Percentiles rank a stretch among this genome's conserved stretches.
These are phyloP conservation scores for Diachrysia chrysitis DNA, from an alignment of 2,888 invertebrate species.

Conservation along the genomic window DNA sequence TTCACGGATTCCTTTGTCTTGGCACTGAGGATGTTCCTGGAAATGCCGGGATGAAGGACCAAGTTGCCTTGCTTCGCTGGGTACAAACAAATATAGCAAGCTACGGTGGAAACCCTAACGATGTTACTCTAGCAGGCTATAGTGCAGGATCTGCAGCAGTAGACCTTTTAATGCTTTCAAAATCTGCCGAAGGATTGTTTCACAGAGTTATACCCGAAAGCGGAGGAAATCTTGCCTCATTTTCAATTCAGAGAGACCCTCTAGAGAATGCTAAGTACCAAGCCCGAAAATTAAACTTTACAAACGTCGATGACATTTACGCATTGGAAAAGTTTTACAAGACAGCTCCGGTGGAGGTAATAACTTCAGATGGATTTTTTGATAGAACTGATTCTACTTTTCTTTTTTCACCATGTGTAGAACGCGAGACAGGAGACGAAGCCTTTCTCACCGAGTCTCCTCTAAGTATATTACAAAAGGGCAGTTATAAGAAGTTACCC, in stretches of 20 bases:
- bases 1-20: slow-evolving; percentile 64
- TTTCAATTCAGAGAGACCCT: slow-evolving; percentile 65
- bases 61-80: slow-evolving; percentile 67
- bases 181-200: slow-evolving; percentile 62
- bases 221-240: slow-evolving; percentile 57
- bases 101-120: slow-evolving; percentile 71
- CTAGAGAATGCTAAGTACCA: slow-evolving; percentile 63
- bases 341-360: slow-evolving; percentile 56
- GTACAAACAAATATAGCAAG: slow-evolving; percentile 66
- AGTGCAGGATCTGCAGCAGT: slow-evolving; percentile 66
- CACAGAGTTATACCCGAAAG: slow-evolving; percentile 69
- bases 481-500: slow-evolving; percentile 65
- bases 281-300: slow-evolving; percentile 59
- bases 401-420: slow-evolving; percentile 60
- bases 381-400: slow-evolving; percentile 55
- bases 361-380: slow-evolving; percentile 49
- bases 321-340: slow-evolving; percentile 71
- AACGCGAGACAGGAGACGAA: slow-evolving; percentile 43
- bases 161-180: slow-evolving; percentile 64
- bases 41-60: slow-evolving; percentile 72
- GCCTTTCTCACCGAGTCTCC: slow-evolving; percentile 68
- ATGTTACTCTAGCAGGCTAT: slow-evolving; percentile 65
- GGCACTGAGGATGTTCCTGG: slow-evolving; percentile 67
- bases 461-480: slow-evolving; percentile 62
- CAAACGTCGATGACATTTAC: slow-evolving; percentile 61